Evolutionary conservation across 2,113 vertebrate species (phyloP), one percentile per base, ranked within the genome.

Genomic region (Plotosus lineatus): DNA sequence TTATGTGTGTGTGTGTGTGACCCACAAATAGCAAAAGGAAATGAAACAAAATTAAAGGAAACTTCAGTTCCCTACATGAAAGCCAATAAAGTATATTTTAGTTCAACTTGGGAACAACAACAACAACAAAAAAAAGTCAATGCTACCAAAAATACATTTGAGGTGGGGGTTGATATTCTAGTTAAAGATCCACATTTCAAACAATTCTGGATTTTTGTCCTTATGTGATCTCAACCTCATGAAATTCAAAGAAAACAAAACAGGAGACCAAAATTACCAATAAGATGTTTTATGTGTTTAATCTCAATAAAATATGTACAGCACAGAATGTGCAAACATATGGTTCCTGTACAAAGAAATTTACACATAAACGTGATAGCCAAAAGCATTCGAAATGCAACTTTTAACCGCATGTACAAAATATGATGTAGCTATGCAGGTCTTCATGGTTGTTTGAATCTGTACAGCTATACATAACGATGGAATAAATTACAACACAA

Each of bases 241-340:
- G 31, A 23, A n/a, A n/a, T n/a, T n/a, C 1, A 15, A 50, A 79
- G 53, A 48, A 17, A 65, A 74, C 2, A 40, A 73, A 40, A 78
- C 28, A 51, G 26, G 89, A 94, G 90, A 88, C 91, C 89, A 90
- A 90, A 92, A 46, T 51, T 79, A 80, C 80, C 63, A 81, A 82
- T 81, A 75, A 78, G 81, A 81, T 91, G 89, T 93, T 93, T 91
- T 90, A 91, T 89, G 91, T 86, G 92, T 96, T 95, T 96, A 95
- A 95, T 94, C 92, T 91, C 89, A 94, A 94, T 94, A 94, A 94
- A 94, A 79, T 88, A 95, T 95, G 94, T 95, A 96, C 94, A 96
- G 94, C 94, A 94, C 90, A 81, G 92, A 94, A 90, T 90, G 91
- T 92, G 94, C 93, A 94, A 95, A 95, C 85, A 68, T 77, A 92